A percentile compares a stretch with the other conserved stretches of the same genome.
Conservation (phyloP, 1,140 invertebrate genomes). For the Bombus confusus region DNA sequence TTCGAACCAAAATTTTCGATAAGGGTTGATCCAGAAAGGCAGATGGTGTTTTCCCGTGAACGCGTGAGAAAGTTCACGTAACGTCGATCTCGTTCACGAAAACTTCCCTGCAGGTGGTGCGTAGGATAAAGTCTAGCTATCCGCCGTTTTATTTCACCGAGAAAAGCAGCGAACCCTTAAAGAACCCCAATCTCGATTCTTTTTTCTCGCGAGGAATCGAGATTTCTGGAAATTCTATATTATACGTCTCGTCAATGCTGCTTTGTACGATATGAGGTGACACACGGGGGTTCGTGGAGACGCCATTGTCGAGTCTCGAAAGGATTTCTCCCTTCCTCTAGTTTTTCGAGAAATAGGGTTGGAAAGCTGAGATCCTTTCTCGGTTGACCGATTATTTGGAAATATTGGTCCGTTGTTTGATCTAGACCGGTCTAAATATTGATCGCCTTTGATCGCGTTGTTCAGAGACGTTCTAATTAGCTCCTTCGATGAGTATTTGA, state of each 20-base stretch:
- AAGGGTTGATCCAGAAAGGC: constrained; percentile 20
- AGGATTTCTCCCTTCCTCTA: constrained; percentile 61
- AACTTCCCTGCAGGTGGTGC: constrained; percentile 55
- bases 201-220: constrained; percentile 59
- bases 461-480: neutral
- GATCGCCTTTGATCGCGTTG: constrained; percentile 43
- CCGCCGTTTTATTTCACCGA: constrained; percentile 54
- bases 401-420: constrained; percentile 71
- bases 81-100: constrained; percentile 40
- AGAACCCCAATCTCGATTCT: constrained; percentile 57
- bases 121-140: constrained; percentile 48
- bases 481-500: neutral
- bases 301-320: constrained; percentile 55
- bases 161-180: constrained; percentile 66
- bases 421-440: constrained; percentile 74
- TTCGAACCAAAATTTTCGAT: neutral
- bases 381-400: constrained; percentile 72
- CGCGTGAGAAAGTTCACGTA: constrained; percentile 72
- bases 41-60: constrained; percentile 30
- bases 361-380: constrained; percentile 65
- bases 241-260: constrained; percentile 49
- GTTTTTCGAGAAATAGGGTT: constrained; percentile 58
- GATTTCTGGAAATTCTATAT: constrained; percentile 74
- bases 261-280: constrained; percentile 61
- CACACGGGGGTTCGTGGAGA: constrained; percentile 48